phyloP scores from a whole-genome alignment of 2,797 vertebrate genomes.

The Pelobates cultripes region DNA sequence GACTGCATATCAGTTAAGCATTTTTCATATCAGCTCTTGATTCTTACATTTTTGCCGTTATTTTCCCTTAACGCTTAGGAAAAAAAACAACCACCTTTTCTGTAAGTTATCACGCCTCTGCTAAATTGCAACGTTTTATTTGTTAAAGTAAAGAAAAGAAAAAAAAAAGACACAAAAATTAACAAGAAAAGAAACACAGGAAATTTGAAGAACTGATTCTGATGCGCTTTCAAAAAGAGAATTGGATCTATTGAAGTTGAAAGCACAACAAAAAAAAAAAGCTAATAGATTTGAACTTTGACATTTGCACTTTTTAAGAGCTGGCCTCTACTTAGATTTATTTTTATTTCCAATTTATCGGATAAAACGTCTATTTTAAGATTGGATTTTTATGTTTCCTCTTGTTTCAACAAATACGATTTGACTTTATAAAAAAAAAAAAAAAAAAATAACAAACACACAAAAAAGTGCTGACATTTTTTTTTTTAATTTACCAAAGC shows the following conservation, averaged over 20 bases:
- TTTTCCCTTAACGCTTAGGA: slow-evolving; percentile 58
- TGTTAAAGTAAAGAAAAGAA: slow-evolving; percentile 23
- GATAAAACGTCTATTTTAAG: slow-evolving; percentile 76
- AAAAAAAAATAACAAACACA: slow-evolving; percentile 47
- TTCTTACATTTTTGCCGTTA: slow-evolving; percentile 55
- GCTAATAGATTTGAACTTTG: slow-evolving; percentile 71
- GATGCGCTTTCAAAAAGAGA: slow-evolving; percentile 71
- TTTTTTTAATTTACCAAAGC: slow-evolving; percentile 71
- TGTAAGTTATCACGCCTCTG: slow-evolving; percentile 52
- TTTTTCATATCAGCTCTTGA: slow-evolving; percentile 57
- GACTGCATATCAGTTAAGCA: slow-evolving; percentile 62
- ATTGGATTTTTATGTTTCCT: slow-evolving; percentile 75
- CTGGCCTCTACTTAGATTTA: slow-evolving; percentile 70
- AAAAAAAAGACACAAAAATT: no score
- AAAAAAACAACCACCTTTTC: slow-evolving; percentile 53
- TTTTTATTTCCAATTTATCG: slow-evolving; percentile 75
- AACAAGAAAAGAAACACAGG: not conserved
- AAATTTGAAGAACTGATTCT: slow-evolving; percentile 57
- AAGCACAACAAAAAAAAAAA: slow-evolving; percentile 74
- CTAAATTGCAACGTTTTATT: slow-evolving; percentile 54
- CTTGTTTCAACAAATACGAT: slow-evolving; percentile 70
- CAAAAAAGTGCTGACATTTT: slow-evolving; percentile 70
- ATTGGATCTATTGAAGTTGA: slow-evolving; percentile 74
- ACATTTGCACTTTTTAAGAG: slow-evolving; percentile 75
- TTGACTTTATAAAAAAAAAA: slow-evolving; percentile 68